Base-by-base conservation (phyloP, 2,113 vertebrate species). In the Callopanchax toddi region DNA sequence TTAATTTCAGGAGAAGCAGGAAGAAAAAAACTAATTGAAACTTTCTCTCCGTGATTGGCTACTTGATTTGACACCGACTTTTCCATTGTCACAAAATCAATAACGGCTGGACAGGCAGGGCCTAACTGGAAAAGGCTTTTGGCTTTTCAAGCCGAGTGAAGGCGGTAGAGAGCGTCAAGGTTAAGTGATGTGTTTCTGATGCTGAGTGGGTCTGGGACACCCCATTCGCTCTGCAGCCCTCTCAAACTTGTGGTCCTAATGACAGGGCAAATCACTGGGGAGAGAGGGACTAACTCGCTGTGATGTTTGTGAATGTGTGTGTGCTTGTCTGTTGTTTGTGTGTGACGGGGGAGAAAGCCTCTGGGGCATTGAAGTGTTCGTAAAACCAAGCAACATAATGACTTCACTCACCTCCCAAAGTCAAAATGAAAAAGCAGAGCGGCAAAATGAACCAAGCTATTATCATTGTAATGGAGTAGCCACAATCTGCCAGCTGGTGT, bases 11-110 rank as follows among this genome's bases (percentile, higher is more conserved):
- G 63, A 60, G 29, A 77, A 74, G 64, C 40, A 37, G 50, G 51
- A 23, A 23, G 76, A 85, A 58, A 85, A 85, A 87, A 91, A 89
- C 90, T 94, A 95, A 96, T 94, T 95, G 94, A 96, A 95, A 95
- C 71, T 83, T 95, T 92, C 90, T 90, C 85, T 87, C 62, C 34
- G 75, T 89, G 88, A 89, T 68, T 80, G 45, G 50, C 89, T 2
- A 53, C 91, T 91, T 89, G 3, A 18, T 83, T 92, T 95, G 94
- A 94, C 90, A 93, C 92, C 87, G 86, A 88, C 92, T 92, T 94
- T 92, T 89, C 91, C 92, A 92, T 93, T 95, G 95, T 96, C 94
- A 96, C 90, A 95, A 96, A 97, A 97, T 96, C 96, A 87, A 96
- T 96, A 66, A 89, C 67, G 74, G 75, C 79, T 78, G 85, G 89